These are phyloP conservation scores for Fragariocoptes setiger DNA, from an alignment of 1,140 invertebrate species.

Conservation along the genomic window DNA sequence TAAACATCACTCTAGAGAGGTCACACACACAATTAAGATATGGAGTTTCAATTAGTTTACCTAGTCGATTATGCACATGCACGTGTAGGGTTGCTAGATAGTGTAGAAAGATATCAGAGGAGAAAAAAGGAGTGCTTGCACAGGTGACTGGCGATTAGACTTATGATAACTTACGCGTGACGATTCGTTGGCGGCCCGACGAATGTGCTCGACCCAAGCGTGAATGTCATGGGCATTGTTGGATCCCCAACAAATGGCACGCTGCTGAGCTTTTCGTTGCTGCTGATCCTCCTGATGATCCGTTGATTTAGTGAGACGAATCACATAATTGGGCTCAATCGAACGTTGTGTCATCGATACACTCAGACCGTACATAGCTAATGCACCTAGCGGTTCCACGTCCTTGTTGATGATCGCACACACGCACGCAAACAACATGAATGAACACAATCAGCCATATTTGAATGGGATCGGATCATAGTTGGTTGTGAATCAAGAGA, in stretches of 20 bases:
- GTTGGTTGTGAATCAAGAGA: too few relatives aligned
- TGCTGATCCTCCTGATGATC: neutral
- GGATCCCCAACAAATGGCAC: constrained; percentile 23
- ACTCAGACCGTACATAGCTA: constrained; percentile 30
- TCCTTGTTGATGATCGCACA: too few relatives aligned
- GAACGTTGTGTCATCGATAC: neutral
- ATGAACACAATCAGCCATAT: too few relatives aligned
- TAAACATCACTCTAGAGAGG: constrained; percentile 32
- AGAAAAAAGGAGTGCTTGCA: neutral
- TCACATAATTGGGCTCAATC: neutral
- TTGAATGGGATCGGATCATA: too few relatives aligned
- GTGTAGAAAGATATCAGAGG: neutral
- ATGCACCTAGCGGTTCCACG: constrained; percentile 46
- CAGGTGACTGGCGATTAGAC: too few relatives aligned
- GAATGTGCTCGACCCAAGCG: neutral
- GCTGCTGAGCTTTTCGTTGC: constrained; percentile 38
- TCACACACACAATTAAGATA: too few relatives aligned
- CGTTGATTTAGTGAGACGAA: neutral
- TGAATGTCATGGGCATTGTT: neutral
- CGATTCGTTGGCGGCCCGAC: constrained; percentile 16
- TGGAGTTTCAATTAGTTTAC: neutral
- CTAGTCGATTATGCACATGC: neutral
- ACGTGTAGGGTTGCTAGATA: neutral
- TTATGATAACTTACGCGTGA: constrained; percentile 15
- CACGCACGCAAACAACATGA: too few relatives aligned